Percentiles rank a stretch among this genome's conserved stretches.
phyloP scores from a whole-genome alignment of 2,113 vertebrate genomes.

The Rhipidura dahli region DNA sequence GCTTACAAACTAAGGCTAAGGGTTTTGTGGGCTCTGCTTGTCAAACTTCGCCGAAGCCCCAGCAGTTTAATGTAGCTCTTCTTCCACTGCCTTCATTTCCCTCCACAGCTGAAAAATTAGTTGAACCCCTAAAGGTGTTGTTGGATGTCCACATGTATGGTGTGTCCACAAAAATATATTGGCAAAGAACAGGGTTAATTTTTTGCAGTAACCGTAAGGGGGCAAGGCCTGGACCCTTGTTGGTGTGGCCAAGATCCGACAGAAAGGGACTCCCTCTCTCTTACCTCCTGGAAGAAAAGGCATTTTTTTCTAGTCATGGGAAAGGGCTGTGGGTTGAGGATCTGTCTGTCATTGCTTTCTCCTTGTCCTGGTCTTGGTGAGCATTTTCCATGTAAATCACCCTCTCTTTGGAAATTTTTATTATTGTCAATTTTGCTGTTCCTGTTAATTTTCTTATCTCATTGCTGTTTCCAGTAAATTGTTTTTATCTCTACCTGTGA shows the following conservation, averaged over 20 bases:
- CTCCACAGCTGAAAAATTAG: neutral
- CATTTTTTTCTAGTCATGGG: neutral
- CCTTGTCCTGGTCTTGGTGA: neutral
- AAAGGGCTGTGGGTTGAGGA: rapidly evolving
- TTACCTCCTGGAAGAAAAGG: neutral
- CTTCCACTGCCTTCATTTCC: neutral
- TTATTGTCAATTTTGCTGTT: neutral
- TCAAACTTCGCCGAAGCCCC: neutral
- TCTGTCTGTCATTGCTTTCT: rapidly evolving
- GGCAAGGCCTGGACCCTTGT: rapidly evolving
- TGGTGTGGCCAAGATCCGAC: neutral
- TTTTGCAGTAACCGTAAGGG: neutral
- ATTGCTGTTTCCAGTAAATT: neutral
- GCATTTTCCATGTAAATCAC: neutral
- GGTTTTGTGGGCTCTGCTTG: neutral
- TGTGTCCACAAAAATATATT: neutral
- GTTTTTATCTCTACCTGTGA: neutral
- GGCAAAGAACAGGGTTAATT: neutral
- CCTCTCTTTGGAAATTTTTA: neutral
- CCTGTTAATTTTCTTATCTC: neutral
- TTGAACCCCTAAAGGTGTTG: rapidly evolving
- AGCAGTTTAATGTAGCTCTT: neutral
- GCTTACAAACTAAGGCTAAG: neutral
- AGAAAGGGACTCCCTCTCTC: neutral
- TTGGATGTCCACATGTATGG: neutral